phyloP scores from a whole-genome alignment of 2,888 invertebrate species.

The Nomada goodeniana region DNA sequence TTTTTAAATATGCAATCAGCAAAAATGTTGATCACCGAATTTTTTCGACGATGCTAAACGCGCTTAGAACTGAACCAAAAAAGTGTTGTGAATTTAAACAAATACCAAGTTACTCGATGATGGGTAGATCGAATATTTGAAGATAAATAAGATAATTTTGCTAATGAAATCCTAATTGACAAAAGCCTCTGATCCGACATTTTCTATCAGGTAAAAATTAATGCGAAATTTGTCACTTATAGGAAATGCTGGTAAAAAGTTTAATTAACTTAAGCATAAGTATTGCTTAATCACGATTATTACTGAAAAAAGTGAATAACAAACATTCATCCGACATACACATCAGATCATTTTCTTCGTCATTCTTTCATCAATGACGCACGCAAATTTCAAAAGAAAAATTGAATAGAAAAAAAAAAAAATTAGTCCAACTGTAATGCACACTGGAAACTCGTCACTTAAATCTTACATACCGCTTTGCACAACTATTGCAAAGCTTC shows the following conservation, averaged over 20 bases:
- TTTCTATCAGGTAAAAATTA: constrained; percentile 42
- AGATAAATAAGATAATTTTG: constrained; percentile 11
- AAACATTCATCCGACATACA: background rate
- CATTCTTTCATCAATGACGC: constrained; percentile 24
- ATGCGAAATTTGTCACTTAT: constrained; percentile 40
- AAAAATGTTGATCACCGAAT: constrained; percentile 2
- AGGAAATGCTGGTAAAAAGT: constrained; percentile 42
- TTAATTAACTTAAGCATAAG: constrained; percentile 39
- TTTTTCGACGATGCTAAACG: background rate
- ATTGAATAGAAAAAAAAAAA: constrained; percentile 12
- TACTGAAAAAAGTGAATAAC: constrained; percentile 15
- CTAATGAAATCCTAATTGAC: constrained; percentile 8
- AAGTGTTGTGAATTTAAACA: background rate
- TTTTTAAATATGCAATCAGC: background rate
- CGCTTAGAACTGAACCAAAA: constrained; percentile 13
- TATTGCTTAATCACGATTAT: constrained; percentile 35
- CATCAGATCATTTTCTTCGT: background rate
- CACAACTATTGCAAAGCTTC: constrained; percentile 56
- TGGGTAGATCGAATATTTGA: background rate
- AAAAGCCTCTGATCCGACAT: constrained; percentile 15
- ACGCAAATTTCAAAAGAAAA: constrained; percentile 21
- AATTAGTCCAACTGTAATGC: constrained; percentile 48
- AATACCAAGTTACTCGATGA: constrained; percentile 7
- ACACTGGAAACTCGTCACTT: constrained; percentile 55
- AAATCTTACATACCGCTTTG: constrained; percentile 47